Evolutionary conservation across 2,113 vertebrate genomes (phyloP), one percentile per base, ranked within the genome.

Genomic region (Perca flavescens): DNA sequence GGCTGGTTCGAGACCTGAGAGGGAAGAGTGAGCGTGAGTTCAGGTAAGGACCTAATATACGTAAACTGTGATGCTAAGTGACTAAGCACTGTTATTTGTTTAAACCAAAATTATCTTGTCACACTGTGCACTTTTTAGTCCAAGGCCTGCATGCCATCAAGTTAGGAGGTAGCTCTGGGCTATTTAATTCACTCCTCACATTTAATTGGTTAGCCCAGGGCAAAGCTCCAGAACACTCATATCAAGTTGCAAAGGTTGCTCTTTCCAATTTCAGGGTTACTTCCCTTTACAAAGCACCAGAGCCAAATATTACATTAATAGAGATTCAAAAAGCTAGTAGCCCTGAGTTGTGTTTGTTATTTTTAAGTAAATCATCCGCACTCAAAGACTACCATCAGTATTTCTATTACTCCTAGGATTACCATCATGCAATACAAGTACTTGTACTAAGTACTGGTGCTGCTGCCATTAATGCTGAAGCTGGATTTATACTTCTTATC

Each of bases 21-120:
- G 98, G 98, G 34, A 99, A 99, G 92, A 99, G 96, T 0, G 98
- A 99, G 93, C 98, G 99, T 25, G 98, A 99, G 88, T 99, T 99
- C 87, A 96, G 98, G 98, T 99, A 88, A 82, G n/a, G 56, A 74
- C 47, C 17, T 6, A 1, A 22, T n/a, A 21, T 47, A 17, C 52
- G 49, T 75, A 28, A 82, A 15, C 53, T 57, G 21, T 22, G 43
- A 65, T 13, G 12, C 47, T 34, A 5, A 34, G 31, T 34, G 31
- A 6, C 65, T 25, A 53, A 58, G 1, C 46, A 6, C 3, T 10
- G 49, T 22, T 64, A 25, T 72, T 61, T 43, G 9, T 46, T 21
- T 49, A 7, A 25, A 31, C 31, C 21, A 3, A 60, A 56, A 50
- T 36, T 68, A 28, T 56, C 25, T 49, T 67, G 64, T 75, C 64